Base-by-base conservation (phyloP, 92 coral and sea anemone species). In the Pocillopora grandis region DNA sequence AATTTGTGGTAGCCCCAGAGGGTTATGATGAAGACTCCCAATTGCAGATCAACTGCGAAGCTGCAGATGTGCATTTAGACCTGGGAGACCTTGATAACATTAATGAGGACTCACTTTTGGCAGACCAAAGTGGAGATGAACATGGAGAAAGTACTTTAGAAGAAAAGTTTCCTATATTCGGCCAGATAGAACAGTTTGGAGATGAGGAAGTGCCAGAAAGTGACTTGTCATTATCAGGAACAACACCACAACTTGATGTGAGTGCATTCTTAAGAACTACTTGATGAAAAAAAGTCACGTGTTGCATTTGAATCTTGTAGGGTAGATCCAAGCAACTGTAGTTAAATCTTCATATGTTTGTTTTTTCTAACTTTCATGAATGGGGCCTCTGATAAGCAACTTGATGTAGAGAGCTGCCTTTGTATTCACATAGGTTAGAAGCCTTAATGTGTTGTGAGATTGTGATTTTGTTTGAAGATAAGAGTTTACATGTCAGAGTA, bases 1-100 rank as follows among this genome's bases (percentile, higher is more conserved):
- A 85, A 87, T 94, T 92, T 84, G 89, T 94, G 71, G 81, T 86
- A 12, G 97, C 92, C 1, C 83, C 87, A 1, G 56, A 72, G 49
- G 64, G 72, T 12, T 75, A 75, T 20, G 89, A 89, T 16, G 80
- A 76, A 57, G 76, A 59, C 4, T 76, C 67, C 33, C 78, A 89
- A 48, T 12, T 81, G 10, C 69, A 72, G 37, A 55, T 52, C 12
- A 31, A 73, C 3, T 67, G 80, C 15, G 92, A 80, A 4, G 83
- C 63, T 11, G 72, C 64, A 3, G 90, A 79, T 5, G 49, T 84
- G 49, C 85, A 86, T 58, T 84, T 79, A 16, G 81, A 71, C 59
- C 5, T 85, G 58, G 94, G 85, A 36, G 84, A 88, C 55, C 62
- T 80, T 5, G 92, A 89, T 20, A 83, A 85, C 27, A 76, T 79